A percentile compares a stretch with the other conserved stretches of the same genome.
Evolutionary conservation across 2,113 vertebrate genomes (phyloP).

Genomic region (Thymallus thymallus): DNA sequence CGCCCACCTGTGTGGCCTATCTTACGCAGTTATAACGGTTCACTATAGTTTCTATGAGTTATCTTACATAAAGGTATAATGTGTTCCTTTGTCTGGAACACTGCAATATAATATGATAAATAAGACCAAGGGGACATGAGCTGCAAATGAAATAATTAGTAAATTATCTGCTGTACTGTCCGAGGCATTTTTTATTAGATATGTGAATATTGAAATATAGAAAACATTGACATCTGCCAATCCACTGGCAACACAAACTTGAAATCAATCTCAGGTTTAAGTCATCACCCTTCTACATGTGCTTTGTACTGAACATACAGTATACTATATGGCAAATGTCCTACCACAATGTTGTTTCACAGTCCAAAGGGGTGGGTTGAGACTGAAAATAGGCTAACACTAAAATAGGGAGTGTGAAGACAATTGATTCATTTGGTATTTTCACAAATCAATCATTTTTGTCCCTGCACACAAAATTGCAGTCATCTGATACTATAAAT

Average conservation of each 20-base stretch:
- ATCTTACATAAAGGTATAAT: background rate
- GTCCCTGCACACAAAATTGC: no score
- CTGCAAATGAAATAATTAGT: background rate
- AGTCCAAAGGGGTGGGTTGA: background rate
- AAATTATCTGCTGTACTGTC: background rate
- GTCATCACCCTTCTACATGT: slow-evolving; percentile 15
- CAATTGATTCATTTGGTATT: background rate
- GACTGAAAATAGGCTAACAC: slow-evolving; percentile 4
- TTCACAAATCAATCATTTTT: background rate
- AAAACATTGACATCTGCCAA: slow-evolving; percentile 52
- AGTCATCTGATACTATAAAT: no score
- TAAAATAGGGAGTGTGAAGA: background rate
- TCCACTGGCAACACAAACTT: slow-evolving; percentile 44
- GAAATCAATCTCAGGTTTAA: slow-evolving; percentile 50
- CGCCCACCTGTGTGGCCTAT: no score
- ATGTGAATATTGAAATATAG: slow-evolving; percentile 56
- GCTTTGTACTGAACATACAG: slow-evolving; percentile 5
- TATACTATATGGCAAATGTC: background rate
- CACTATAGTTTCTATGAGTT: background rate
- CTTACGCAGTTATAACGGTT: background rate
- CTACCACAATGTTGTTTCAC: background rate
- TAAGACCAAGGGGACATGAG: background rate
- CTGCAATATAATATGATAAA: background rate
- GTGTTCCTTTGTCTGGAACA: background rate
- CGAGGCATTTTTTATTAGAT: slow-evolving; percentile 49